phyloP scores from a whole-genome alignment of 2,113 vertebrate species.

The Notechis scutatus region DNA sequence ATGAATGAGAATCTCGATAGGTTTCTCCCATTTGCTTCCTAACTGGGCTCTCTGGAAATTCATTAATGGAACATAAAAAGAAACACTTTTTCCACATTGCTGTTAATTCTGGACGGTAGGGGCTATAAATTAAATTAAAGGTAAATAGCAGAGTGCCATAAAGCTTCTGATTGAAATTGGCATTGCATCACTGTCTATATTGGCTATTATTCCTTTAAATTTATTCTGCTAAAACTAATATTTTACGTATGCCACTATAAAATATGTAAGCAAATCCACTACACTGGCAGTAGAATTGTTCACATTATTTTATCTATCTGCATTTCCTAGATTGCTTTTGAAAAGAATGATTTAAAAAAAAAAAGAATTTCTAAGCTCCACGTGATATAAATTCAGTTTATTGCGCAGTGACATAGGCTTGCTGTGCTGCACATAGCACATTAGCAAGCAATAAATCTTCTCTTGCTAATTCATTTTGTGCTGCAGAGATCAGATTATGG shows the following conservation, averaged over 20 bases:
- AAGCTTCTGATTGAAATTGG: background rate
- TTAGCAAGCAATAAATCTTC: conserved; percentile 70
- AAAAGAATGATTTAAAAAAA: background rate
- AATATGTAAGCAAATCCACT: conserved; percentile 26
- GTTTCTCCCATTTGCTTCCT: background rate
- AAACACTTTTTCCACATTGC: background rate
- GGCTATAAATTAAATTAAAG: background rate
- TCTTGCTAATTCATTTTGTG: conserved; percentile 57
- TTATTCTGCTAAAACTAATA: conserved; percentile 38
- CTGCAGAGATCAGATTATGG: conserved; percentile 65
- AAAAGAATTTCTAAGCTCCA: background rate
- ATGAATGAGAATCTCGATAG: background rate
- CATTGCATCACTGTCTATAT: conserved; percentile 43
- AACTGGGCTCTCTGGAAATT: background rate
- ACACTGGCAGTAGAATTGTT: conserved; percentile 28
- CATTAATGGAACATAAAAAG: background rate
- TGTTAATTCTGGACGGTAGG: background rate
- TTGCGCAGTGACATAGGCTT: conserved; percentile 24
- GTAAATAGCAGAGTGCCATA: background rate
- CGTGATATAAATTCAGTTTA: conserved; percentile 38
- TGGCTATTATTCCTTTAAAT: conserved; percentile 33
- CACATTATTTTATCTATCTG: conserved; percentile 23
- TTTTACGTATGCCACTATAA: conserved; percentile 7
- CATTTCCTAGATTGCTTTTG: background rate
- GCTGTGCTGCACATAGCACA: conserved; percentile 50